These are phyloP conservation scores for Stictonetta naevosa DNA, from an alignment of 2,113 vertebrate genomes.

Conservation along the genomic window DNA sequence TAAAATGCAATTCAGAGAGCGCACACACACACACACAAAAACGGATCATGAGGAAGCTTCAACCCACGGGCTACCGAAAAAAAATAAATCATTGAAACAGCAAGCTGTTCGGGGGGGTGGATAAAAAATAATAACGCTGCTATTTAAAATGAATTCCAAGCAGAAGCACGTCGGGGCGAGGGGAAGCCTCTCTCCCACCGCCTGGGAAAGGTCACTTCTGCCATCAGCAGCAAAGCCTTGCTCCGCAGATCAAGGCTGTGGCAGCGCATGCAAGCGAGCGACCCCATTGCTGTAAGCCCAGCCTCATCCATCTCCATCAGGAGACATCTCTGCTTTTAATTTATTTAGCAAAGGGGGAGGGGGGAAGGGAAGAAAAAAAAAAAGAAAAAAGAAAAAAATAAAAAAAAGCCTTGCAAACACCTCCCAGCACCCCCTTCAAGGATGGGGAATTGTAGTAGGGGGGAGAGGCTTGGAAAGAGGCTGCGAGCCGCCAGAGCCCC, in stretches of 20 bases:
- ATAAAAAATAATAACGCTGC: not conserved
- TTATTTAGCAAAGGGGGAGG: not conserved
- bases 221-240: not conserved
- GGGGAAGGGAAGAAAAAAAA: fast-evolving
- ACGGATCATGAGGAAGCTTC: not conserved
- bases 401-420: not conserved
- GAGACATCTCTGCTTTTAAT: conserved; percentile 14
- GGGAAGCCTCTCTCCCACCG: not conserved
- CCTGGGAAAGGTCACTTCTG: conserved; percentile 59
- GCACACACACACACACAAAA: not conserved
- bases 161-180: not conserved
- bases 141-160: conserved; percentile 19
- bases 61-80: not conserved
- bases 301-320: conserved; percentile 37
- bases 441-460: not conserved
- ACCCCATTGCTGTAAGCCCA: not conserved
- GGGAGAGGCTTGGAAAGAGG: conserved; percentile 3
- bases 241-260: not conserved
- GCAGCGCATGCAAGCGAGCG: not conserved
- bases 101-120: not conserved
- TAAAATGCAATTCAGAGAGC: conserved; percentile 24
- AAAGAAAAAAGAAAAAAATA: not conserved
- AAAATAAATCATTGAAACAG: not conserved
- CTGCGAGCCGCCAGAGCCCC: not conserved
- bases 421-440: conserved; percentile 32